Evolutionary conservation across 2,797 vertebrate genomes (phyloP), one percentile per base, ranked within the genome.

Genomic region (Bryconaethiops microstoma): DNA sequence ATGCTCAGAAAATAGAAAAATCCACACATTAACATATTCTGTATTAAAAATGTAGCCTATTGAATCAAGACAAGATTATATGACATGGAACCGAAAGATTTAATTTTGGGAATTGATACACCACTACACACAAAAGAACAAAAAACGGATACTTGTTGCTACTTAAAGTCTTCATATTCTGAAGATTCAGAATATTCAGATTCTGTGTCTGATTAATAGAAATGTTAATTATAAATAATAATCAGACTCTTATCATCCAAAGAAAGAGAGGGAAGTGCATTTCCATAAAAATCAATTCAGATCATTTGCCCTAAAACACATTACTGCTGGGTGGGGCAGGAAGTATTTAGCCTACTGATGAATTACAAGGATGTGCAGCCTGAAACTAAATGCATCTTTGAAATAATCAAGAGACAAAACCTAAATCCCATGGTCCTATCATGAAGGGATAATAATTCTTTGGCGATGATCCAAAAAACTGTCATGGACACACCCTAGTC

Each of bases 341-440:
- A 75, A 68, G 62, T 68, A 60, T 60, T 68, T 59, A 68, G 19
- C 23, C 40, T 39, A 59, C 52, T 39, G n/a, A 60, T 74, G 16
- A 65, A 65, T 73, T 70, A 39, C 19, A 62, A 7, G 9, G 64
- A 80, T 50, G 23, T 60, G 19, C 0, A 57, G 70, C 19, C 7
- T 68, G 25, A 75, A 48, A 65, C 54, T 81, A 86, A 90, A 74
- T 74, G 50, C 13, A 17, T 54, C 50, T 42, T 39, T 5, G 35
- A 21, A 42, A 74, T 23, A 25, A 60, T 45, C 0, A 4, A 60
- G 90, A 74, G 90, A 60, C 0, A 39, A 74, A 42, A n/a, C 5
- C 50, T 39, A 73, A 39, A 39, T 55, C 50, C 40, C 59, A 59
- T 29, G 21, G 40, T 2, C 10, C 0, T 21, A n/a, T 40, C 8